phyloP scores from a whole-genome alignment of 2,797 vertebrate species.

The Microctenopoma lineatum region DNA sequence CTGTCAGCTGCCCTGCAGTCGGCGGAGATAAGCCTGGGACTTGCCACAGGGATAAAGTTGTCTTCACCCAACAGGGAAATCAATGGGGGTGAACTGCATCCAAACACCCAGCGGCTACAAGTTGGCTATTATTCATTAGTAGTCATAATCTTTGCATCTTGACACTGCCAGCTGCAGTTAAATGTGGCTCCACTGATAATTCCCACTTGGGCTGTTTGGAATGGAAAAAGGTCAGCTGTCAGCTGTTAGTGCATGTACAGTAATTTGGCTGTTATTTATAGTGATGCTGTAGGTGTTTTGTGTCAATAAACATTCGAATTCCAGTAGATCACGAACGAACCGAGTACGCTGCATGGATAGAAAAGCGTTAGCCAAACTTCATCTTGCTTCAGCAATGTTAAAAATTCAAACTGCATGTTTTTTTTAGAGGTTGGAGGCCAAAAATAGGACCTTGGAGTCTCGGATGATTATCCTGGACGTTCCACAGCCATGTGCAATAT shows the following conservation, averaged over 20 bases:
- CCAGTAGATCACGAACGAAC: neutral
- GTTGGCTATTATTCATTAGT: constrained; percentile 74
- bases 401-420: neutral
- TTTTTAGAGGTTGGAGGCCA: constrained; percentile 24
- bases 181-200: constrained; percentile 47
- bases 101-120: constrained; percentile 57
- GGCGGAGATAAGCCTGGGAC: constrained; percentile 56
- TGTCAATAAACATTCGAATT: constrained; percentile 23
- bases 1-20: constrained; percentile 43
- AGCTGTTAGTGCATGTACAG: constrained; percentile 34
- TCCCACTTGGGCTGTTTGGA: constrained; percentile 44
- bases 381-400: neutral
- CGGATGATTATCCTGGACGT: constrained; percentile 40
- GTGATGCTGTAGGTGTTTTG: constrained; percentile 2
- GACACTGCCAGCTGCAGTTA: constrained; percentile 65
- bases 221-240: constrained; percentile 57
- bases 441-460: constrained; percentile 50
- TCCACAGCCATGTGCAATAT: constrained; percentile 52
- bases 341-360: neutral
- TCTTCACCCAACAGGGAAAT: constrained; percentile 66
- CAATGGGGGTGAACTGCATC: constrained; percentile 55
- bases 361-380: neutral
- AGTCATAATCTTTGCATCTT: constrained; percentile 66
- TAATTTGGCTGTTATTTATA: constrained; percentile 46
- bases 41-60: constrained; percentile 73